Percentiles rank a stretch among this genome's conserved stretches.
phyloP scores from a whole-genome alignment of 1,140 invertebrate genomes.

The Melitaea cinxia region DNA sequence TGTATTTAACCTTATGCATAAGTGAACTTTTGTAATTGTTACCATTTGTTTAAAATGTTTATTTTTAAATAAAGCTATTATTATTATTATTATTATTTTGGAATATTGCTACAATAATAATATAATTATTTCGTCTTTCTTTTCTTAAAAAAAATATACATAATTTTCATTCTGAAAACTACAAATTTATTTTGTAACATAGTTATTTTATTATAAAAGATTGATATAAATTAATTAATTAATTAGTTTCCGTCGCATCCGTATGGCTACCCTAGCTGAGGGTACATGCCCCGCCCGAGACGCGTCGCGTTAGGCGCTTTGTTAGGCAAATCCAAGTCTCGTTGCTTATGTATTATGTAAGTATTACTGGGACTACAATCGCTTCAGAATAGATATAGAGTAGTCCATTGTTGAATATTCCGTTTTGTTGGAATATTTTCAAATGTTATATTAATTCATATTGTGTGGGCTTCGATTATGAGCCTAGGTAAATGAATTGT shows the following conservation, averaged over 20 bases:
- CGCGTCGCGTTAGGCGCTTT: slow-evolving; percentile 58
- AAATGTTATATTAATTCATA: slow-evolving; percentile 12
- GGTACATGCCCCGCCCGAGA: slow-evolving; percentile 47
- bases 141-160: no score
- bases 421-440: slow-evolving; percentile 18
- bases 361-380: slow-evolving; percentile 35
- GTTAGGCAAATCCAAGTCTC: slow-evolving; percentile 63
- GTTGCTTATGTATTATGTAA: slow-evolving; percentile 49
- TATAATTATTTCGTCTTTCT: no score
- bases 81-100: no score
- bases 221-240: no score
- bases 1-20: no score
- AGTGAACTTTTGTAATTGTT: no score
- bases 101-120: no score
- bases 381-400: slow-evolving; percentile 27
- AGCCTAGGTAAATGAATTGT: background rate
- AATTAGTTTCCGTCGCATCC: background rate
- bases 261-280: slow-evolving; percentile 38
- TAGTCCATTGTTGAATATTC: slow-evolving; percentile 15
- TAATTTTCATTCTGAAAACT: no score
- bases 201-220: no score
- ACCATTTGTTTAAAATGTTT: no score
- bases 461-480: slow-evolving; percentile 6
- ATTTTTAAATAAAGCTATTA: no score
- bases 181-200: no score